These are phyloP conservation scores for Actinemys pallida DNA, from an alignment of 2,113 vertebrate species.

Conservation along the genomic window DNA sequence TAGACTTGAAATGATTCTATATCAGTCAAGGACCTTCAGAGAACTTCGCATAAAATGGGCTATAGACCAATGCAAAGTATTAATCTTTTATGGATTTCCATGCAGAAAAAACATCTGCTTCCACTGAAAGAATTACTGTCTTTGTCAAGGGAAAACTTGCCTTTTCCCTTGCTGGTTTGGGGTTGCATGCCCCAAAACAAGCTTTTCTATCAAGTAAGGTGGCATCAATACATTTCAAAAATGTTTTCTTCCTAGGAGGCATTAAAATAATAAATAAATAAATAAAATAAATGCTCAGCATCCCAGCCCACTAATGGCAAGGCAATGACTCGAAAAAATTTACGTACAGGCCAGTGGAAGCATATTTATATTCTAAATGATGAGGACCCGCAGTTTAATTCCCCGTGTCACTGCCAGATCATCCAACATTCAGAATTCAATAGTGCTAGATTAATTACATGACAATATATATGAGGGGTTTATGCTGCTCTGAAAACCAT, in stretches of 20 bases:
- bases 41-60: constrained; percentile 53
- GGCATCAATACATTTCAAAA: background rate
- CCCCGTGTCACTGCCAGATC: accelerated
- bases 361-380: accelerated
- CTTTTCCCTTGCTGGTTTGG: background rate
- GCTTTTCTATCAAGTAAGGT: background rate
- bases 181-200: accelerated
- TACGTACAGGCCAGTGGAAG: accelerated
- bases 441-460: background rate
- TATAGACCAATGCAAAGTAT: constrained; percentile 57
- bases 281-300: background rate
- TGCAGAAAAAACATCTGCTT: background rate
- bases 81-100: constrained; percentile 52
- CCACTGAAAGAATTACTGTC: background rate
- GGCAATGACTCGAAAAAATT: accelerated
- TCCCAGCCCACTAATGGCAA: accelerated
- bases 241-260: accelerated
- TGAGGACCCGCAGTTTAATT: accelerated
- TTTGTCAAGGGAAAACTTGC: constrained; percentile 13
- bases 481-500: background rate
- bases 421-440: background rate
- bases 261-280: background rate
- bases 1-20: constrained; percentile 44
- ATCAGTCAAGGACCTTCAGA: constrained; percentile 58
- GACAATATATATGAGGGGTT: background rate